A percentile compares a stretch with the other conserved stretches of the same genome.
Evolutionary conservation across 2,113 vertebrate genomes (phyloP).

Genomic region (Scomber scombrus): DNA sequence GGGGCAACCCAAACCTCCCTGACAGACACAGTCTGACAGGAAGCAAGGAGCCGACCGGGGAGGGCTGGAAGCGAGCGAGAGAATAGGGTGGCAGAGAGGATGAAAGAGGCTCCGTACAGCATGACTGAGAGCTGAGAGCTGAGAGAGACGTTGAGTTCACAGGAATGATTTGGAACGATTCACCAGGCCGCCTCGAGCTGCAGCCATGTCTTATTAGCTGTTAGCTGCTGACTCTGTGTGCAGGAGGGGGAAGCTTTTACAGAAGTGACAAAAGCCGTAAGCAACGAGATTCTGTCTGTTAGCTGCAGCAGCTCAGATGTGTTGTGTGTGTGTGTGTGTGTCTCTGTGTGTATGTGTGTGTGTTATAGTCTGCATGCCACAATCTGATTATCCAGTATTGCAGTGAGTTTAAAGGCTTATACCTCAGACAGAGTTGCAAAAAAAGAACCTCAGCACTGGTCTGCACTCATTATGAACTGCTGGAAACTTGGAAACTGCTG

Average conservation of each 20-base stretch:
- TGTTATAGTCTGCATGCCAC: constrained; percentile 3
- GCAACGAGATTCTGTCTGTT: constrained; percentile 5
- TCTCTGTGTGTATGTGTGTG: constrained; percentile 4
- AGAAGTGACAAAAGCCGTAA: constrained; percentile 27
- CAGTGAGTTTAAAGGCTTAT: constrained; percentile 27
- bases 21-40: constrained; percentile 68
- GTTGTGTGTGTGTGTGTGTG: constrained; percentile 3
- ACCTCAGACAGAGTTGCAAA: background rate
- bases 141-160: constrained; percentile 49
- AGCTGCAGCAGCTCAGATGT: background rate
- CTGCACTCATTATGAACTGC: background rate
- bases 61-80: constrained; percentile 38
- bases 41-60: constrained; percentile 63
- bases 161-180: constrained; percentile 42
- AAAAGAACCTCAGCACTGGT: background rate
- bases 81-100: constrained; percentile 30
- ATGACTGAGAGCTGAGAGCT: constrained; percentile 49
- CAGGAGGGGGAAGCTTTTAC: constrained; percentile 21
- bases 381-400: constrained; percentile 39
- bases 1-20: constrained; percentile 68
- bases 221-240: constrained; percentile 41
- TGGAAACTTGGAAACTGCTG: background rate
- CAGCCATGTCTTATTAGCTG: constrained; percentile 42
- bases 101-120: constrained; percentile 52
- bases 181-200: constrained; percentile 29